Base-by-base conservation (phyloP, 1,140 invertebrate species). In the Drosophila albomicans region DNA sequence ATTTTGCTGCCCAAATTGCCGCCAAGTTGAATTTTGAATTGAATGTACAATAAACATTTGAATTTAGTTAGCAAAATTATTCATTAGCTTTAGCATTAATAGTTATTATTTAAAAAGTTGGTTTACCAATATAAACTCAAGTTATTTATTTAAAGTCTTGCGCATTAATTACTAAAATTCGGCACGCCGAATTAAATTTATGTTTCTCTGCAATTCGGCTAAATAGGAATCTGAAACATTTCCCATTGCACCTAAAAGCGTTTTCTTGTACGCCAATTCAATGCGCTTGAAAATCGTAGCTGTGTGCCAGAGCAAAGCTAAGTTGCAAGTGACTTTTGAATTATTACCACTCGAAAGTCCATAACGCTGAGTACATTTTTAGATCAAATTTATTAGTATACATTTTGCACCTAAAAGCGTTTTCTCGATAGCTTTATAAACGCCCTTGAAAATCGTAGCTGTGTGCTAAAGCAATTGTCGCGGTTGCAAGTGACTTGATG, bases 401-500 rank as follows among this genome's bases (percentile, higher is more conserved):
- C 2, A 48, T 32, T 11, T 5, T 49, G 82, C 84, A 87, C 76
- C 76, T 78, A 78, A 82, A 82, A 82, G 80, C 80, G 80, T 82
- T 82, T 82, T 82, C 78, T 75, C 80, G 78, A 59, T 46, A 56
- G 78, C 76, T 64, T 41, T 41, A 11, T 56, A 46, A 74, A 68
- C 70, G 79, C 79, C 52, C 70, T 70, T 71, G 80, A 82, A 82
- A 82, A 82, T 82, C 80, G 80, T 82, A 80, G 69, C 28, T 79
- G 78, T 80, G 80, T 82, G 80, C 77, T 28, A 77, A 10, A 81
- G 32, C 20, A 82, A 71, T 67, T 65, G 51, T 11, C 49, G 56
- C 61, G 77, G 80, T 78, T 74, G 63, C 78, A 78, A 75, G 74
- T 74, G 78, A 78, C 69, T 71, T 58, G 63, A 46, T 56, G 13